phyloP scores from a whole-genome alignment of 2,888 invertebrate species.

The Teleogryllus oceanicus region DNA sequence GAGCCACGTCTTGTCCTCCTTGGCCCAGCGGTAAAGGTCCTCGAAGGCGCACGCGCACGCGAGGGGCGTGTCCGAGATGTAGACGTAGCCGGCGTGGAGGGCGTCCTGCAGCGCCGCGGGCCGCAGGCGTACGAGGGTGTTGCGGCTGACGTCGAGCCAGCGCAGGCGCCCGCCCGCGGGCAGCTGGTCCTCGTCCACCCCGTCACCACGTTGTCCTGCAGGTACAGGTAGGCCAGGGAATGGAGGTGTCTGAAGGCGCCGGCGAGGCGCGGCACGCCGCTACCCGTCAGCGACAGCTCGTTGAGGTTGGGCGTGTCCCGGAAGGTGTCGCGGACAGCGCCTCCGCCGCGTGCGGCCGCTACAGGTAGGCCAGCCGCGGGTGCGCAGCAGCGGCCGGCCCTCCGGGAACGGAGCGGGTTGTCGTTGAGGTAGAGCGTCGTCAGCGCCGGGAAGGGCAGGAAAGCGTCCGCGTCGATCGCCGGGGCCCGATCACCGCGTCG shows the following conservation, averaged over 20 bases:
- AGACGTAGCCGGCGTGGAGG: not conserved
- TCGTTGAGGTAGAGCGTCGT: not conserved
- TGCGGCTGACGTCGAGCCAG: not conserved
- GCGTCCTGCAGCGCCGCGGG: not conserved
- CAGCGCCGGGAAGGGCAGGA: not conserved
- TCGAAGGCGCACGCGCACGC: not conserved
- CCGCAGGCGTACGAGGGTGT: not conserved
- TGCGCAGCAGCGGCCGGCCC: not conserved
- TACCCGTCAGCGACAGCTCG: not conserved
- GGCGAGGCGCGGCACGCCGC: not conserved
- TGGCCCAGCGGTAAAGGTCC: not conserved
- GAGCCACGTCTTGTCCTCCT: not conserved
- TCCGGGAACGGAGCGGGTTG: not conserved
- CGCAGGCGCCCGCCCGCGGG: not conserved
- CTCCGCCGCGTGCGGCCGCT: not conserved
- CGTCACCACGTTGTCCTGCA: not conserved
- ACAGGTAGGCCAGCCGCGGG: not conserved
- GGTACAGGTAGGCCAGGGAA: not conserved
- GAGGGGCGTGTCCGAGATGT: not conserved
- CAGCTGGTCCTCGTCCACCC: not conserved
- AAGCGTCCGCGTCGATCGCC: not conserved
- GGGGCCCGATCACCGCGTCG: not conserved
- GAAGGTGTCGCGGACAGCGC: not conserved
- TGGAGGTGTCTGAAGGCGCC: not conserved
- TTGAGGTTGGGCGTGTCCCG: not conserved